Evolutionary conservation across 2,888 invertebrate species (phyloP).

Genomic region (Leptopilina drosophilae): DNA sequence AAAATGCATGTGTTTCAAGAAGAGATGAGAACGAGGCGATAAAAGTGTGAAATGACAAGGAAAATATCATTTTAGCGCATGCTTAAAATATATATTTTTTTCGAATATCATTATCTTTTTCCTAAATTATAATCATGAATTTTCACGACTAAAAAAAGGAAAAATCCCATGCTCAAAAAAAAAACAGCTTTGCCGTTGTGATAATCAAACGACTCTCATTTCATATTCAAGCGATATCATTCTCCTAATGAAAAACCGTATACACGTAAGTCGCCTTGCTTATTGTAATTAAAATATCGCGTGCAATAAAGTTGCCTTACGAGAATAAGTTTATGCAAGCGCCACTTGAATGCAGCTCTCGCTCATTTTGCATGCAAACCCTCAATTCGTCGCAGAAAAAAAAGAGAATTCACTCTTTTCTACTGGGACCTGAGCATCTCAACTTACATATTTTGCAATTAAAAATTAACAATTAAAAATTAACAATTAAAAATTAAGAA

Average conservation of each 20-base stretch:
- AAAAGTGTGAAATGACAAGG: background rate
- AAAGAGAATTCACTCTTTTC: background rate
- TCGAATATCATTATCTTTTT: background rate
- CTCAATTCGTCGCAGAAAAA: slow-evolving; percentile 1
- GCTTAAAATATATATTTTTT: too few relatives aligned
- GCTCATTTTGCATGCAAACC: slow-evolving; percentile 22
- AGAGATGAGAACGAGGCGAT: background rate
- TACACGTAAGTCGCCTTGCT: background rate
- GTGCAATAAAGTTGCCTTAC: slow-evolving; percentile 21
- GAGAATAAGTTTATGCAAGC: slow-evolving; percentile 8
- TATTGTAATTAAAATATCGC: slow-evolving; percentile 33
- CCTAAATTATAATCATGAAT: background rate
- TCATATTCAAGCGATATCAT: slow-evolving; percentile 19
- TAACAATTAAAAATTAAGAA: too few relatives aligned
- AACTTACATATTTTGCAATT: background rate
- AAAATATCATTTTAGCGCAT: background rate
- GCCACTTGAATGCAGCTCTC: background rate
- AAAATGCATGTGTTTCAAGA: background rate
- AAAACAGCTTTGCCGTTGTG: background rate
- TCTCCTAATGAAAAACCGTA: slow-evolving; percentile 3
- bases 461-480: too few relatives aligned
- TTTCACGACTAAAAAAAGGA: background rate
- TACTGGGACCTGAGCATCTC: background rate
- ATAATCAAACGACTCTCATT: background rate
- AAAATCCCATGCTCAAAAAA: background rate